Percentiles rank a stretch among this genome's conserved stretches.
phyloP scores from a whole-genome alignment of 2,888 invertebrate species.

The Cosmia trapezina region DNA sequence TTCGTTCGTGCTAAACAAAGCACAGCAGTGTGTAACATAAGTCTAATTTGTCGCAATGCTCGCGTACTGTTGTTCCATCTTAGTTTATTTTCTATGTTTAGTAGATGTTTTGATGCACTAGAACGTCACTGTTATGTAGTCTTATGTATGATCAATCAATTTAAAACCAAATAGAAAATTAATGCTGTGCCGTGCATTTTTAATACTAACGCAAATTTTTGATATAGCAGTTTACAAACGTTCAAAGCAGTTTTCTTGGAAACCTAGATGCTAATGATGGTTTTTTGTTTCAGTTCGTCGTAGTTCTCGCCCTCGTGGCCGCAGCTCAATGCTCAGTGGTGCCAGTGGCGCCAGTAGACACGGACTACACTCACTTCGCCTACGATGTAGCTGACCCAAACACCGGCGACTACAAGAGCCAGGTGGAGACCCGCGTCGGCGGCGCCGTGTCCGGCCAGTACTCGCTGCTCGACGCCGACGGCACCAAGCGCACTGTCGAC shows the following conservation, averaged over 20 bases:
- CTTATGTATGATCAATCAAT: not conserved
- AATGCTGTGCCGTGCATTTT: not conserved
- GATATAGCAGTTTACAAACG: not conserved
- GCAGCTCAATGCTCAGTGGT: slow-evolving; percentile 85
- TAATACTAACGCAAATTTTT: not conserved
- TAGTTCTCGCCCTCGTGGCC: slow-evolving; percentile 83
- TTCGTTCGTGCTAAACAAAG: not conserved
- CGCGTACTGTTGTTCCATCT: not conserved
- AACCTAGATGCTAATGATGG: not conserved
- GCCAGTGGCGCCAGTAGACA: slow-evolving; percentile 89
- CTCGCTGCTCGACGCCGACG: slow-evolving; percentile 89
- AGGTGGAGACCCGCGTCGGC: slow-evolving; percentile 89
- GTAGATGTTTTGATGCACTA: too few relatives aligned
- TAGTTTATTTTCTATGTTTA: not conserved
- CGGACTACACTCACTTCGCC: slow-evolving; percentile 88
- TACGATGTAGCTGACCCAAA: slow-evolving; percentile 90
- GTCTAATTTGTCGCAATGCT: not conserved
- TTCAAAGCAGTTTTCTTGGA: too few relatives aligned
- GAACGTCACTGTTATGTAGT: not conserved
- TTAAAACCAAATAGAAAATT: too few relatives aligned
- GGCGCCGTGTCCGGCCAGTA: slow-evolving; percentile 90
- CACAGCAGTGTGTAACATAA: not conserved
- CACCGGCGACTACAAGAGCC: slow-evolving; percentile 91
- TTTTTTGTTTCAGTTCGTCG: slow-evolving; percentile 80
- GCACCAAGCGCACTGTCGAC: slow-evolving; percentile 90